These are phyloP conservation scores for Dasyornis broadbenti DNA, from an alignment of 2,113 vertebrate species.

Conservation along the genomic window DNA sequence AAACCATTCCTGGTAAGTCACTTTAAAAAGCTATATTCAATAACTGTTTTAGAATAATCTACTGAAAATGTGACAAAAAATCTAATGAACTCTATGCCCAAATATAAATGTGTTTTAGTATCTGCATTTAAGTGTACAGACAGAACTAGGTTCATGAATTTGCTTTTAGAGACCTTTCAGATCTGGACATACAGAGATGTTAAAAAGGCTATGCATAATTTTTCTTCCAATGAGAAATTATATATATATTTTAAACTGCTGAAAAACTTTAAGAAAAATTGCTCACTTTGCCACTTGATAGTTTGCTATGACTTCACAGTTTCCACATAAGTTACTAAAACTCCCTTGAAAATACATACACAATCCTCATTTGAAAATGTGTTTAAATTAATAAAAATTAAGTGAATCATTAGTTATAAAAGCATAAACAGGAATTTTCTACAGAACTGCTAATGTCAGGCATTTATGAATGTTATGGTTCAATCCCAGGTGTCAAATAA, in stretches of 20 bases:
- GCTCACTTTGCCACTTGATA: not conserved
- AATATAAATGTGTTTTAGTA: not conserved
- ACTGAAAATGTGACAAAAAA: not conserved
- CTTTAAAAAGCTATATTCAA: not conserved
- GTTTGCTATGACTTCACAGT: not conserved
- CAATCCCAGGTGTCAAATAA: not conserved
- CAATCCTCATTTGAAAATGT: not conserved
- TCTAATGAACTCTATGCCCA: not conserved
- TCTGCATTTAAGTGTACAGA: not conserved
- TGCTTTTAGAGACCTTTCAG: not conserved
- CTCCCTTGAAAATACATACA: not conserved
- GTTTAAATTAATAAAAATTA: not conserved
- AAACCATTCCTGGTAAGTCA: not conserved
- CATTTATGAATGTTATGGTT: not conserved
- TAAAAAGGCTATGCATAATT: not conserved
- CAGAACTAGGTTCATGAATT: not conserved
- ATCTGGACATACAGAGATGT: not conserved
- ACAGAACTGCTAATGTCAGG: not conserved
- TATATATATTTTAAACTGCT: not conserved
- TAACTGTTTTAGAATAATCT: not conserved
- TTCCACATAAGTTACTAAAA: not conserved
- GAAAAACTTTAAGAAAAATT: not conserved
- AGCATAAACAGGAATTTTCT: not conserved
- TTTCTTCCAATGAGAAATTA: not conserved
- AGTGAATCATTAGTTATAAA: fast-evolving